A percentile compares a stretch with the other conserved stretches of the same genome.
phyloP scores from a whole-genome alignment of 2,113 vertebrate genomes.

The Hepsetus odoe region DNA sequence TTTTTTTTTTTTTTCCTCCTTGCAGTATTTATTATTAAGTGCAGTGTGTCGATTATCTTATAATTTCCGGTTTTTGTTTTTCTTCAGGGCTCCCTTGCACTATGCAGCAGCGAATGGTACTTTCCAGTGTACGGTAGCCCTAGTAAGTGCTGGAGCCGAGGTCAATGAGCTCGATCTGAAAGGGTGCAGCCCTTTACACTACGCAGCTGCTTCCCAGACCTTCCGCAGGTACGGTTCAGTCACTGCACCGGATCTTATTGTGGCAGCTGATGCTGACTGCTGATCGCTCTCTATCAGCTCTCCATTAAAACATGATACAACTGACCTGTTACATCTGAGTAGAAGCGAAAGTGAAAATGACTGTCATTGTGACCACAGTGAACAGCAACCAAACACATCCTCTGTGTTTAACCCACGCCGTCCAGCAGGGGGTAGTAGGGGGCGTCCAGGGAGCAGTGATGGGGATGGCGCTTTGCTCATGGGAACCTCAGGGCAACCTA shows the following conservation, averaged over 20 bases:
- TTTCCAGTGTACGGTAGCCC: constrained; percentile 86
- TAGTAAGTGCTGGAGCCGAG: constrained; percentile 86
- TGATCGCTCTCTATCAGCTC: not conserved
- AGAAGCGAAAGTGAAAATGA: too few species aligned
- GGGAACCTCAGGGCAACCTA: too few species aligned
- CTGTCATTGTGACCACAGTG: too few species aligned
- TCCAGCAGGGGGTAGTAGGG: too few species aligned
- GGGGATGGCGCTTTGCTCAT: too few species aligned
- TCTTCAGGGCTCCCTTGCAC: constrained; percentile 88
- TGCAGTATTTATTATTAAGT: not conserved
- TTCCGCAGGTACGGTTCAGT: constrained; percentile 81
- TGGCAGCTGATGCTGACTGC: not conserved
- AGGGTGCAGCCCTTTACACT: constrained; percentile 93
- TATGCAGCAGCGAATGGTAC: constrained; percentile 91
- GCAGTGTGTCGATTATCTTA: not conserved
- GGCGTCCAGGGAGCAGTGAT: too few species aligned
- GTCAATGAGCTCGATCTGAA: constrained; percentile 87
- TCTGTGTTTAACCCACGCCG: too few species aligned
- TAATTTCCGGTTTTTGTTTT: too few species aligned
- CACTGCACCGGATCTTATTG: not conserved
- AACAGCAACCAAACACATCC: too few species aligned
- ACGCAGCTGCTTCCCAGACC: constrained; percentile 88
- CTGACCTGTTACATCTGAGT: too few species aligned
- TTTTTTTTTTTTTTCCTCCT: not conserved
- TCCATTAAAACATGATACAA: too few species aligned